Evolutionary conservation across 2,113 vertebrate genomes (phyloP).

Genomic region (Dendropsophus ebraccatus): DNA sequence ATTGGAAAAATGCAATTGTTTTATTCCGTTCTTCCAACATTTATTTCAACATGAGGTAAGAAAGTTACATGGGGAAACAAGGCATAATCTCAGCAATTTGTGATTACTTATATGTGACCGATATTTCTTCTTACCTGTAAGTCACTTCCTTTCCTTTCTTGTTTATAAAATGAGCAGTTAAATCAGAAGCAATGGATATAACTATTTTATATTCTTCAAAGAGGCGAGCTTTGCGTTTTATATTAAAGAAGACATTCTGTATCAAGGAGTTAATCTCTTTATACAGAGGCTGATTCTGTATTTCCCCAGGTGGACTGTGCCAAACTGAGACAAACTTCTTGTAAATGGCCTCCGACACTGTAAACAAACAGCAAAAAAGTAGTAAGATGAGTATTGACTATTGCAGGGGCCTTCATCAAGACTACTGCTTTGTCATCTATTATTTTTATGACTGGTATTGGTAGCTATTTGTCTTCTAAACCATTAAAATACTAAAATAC

Average conservation of each 20-base stretch:
- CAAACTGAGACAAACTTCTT: not conserved
- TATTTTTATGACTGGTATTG: not conserved
- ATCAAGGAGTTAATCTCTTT: not conserved
- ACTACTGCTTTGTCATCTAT: not conserved
- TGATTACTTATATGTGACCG: not conserved
- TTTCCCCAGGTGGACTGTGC: slow-evolving; percentile 18
- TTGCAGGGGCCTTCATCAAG: too few relatives aligned
- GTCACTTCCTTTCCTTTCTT: not conserved
- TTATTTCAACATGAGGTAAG: too few relatives aligned
- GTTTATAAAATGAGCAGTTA: slow-evolving; percentile 24
- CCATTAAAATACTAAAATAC: too few relatives aligned
- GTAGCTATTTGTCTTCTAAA: too few relatives aligned
- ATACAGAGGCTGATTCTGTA: slow-evolving; percentile 36
- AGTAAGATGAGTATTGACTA: not conserved
- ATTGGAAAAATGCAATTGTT: too few relatives aligned
- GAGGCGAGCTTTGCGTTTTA: not conserved
- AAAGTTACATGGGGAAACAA: too few relatives aligned
- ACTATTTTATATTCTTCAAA: slow-evolving; percentile 34
- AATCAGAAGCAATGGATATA: not conserved
- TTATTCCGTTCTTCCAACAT: too few relatives aligned
- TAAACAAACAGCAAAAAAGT: not conserved
- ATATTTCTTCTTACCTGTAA: slow-evolving; percentile 7
- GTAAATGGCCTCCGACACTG: slow-evolving; percentile 34
- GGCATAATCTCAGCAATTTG: not conserved
- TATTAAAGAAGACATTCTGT: slow-evolving; percentile 9